Evolutionary conservation across 2,113 vertebrate species (phyloP).

Genomic region (Ploceus nigricollis): DNA sequence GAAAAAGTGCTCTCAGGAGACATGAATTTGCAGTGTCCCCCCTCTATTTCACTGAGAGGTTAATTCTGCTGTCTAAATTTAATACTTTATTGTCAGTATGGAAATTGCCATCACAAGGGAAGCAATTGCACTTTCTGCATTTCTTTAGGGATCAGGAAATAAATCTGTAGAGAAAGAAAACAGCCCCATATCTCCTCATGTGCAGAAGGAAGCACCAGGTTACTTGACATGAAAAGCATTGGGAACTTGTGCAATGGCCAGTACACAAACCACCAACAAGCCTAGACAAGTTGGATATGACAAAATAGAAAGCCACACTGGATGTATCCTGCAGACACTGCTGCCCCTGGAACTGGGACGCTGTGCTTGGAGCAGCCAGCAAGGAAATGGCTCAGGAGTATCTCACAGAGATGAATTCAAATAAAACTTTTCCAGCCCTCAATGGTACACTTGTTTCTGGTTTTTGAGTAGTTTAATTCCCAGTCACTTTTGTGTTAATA

Average conservation of each 20-base stretch:
- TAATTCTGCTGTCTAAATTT: not conserved
- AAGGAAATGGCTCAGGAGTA: not conserved
- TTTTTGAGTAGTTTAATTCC: not conserved
- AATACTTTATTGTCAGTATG: not conserved
- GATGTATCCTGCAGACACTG: not conserved
- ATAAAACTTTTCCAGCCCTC: not conserved
- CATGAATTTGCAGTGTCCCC: not conserved
- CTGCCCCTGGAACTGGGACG: not conserved
- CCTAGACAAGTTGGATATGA: not conserved
- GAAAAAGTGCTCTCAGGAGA: not conserved
- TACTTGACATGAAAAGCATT: not conserved
- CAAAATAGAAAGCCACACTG: not conserved
- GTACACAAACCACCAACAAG: not conserved
- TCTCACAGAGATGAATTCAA: not conserved
- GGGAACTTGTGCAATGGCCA: not conserved
- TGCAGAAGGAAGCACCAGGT: not conserved
- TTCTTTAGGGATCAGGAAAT: not conserved
- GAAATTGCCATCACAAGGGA: not conserved
- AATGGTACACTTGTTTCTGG: not conserved
- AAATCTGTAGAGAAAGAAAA: not conserved
- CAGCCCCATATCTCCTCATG: accelerated
- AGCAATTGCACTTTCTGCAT: not conserved
- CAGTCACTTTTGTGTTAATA: not conserved
- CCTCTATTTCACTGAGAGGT: not conserved
- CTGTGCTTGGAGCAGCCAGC: not conserved